Evolutionary conservation across 2,113 vertebrate species (phyloP).

Genomic region (Penelope pileata): DNA sequence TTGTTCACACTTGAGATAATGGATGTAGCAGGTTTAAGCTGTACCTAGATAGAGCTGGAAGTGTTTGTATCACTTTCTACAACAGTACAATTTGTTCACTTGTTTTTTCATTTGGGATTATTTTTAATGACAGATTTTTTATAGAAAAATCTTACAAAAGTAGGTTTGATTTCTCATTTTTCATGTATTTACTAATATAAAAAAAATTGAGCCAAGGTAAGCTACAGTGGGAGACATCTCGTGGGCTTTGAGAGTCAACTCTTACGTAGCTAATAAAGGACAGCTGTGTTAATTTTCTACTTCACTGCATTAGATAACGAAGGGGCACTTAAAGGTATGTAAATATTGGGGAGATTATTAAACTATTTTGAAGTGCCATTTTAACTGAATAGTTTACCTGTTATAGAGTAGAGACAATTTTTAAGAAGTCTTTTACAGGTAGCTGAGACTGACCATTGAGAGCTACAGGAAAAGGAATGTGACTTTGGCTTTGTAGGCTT

Average conservation of each 20-base stretch:
- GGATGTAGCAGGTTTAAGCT: background rate
- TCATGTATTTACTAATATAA: background rate
- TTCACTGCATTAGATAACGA: background rate
- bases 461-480: background rate
- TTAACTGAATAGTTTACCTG: background rate
- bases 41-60: background rate
- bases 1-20: background rate
- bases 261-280: background rate
- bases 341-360: background rate
- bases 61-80: background rate
- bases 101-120: background rate
- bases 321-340: background rate
- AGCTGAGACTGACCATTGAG: background rate
- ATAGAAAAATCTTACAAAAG: background rate
- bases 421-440: background rate
- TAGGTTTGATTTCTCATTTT: background rate
- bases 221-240: slow-evolving; percentile 7
- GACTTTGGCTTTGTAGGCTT: background rate
- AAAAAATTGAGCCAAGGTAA: background rate
- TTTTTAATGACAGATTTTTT: background rate
- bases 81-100: background rate
- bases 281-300: background rate
- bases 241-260: background rate
- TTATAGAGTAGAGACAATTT: background rate
- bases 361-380: background rate